A percentile compares a stretch with the other conserved stretches of the same genome.
These are phyloP conservation scores for Catocala fraxini DNA, from an alignment of 2,888 invertebrate genomes.

Conservation along the genomic window DNA sequence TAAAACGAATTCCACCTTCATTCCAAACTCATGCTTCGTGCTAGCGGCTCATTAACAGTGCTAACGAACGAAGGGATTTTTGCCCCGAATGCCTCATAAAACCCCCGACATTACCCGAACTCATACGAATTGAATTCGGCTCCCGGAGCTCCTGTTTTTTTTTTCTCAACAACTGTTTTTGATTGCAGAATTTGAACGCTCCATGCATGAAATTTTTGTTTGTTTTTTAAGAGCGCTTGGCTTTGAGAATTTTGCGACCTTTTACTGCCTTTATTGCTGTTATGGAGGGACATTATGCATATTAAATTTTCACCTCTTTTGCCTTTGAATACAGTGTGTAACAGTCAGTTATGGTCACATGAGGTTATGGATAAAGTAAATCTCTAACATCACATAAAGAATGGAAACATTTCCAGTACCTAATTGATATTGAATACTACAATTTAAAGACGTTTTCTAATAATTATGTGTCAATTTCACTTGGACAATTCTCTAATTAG, in stretches of 20 bases:
- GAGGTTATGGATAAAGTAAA: too few species aligned
- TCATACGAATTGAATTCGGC: constrained; percentile 4
- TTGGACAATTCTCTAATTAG: too few species aligned
- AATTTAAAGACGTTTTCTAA: too few species aligned
- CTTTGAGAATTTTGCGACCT: not conserved
- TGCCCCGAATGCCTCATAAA: constrained; percentile 22
- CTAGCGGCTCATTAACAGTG: constrained; percentile 31
- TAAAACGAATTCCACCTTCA: not conserved
- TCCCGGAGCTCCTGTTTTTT: not conserved
- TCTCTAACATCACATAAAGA: too few species aligned
- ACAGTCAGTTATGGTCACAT: too few species aligned
- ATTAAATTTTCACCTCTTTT: constrained; percentile 2
- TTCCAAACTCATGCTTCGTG: not conserved
- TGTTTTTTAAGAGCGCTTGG: not conserved
- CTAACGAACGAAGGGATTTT: constrained; percentile 42
- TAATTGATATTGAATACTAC: too few species aligned
- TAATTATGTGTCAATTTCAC: too few species aligned
- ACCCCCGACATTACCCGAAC: constrained; percentile 15
- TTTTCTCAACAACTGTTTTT: not conserved
- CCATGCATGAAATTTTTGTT: constrained; percentile 1
- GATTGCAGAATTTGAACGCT: constrained; percentile 2
- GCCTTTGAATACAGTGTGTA: too few species aligned
- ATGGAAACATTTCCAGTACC: too few species aligned
- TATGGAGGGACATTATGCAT: constrained; percentile 1
- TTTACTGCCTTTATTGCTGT: not conserved